A percentile compares a stretch with the other conserved stretches of the same genome.
Conservation (phyloP, 2,888 invertebrate genomes). For the Spisula subtruncata region DNA sequence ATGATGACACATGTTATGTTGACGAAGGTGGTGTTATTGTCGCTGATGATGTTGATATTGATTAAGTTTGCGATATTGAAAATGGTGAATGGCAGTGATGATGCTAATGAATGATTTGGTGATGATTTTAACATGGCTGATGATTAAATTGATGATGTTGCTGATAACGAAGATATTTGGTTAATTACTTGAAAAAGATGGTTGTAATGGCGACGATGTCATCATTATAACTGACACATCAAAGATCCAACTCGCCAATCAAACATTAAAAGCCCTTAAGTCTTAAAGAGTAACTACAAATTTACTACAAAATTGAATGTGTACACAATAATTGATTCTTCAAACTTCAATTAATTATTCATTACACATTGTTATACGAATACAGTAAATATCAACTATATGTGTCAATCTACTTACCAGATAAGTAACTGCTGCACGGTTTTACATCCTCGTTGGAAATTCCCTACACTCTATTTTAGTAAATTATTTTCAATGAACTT, state of each 20-base stretch:
- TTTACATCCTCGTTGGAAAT: neutral
- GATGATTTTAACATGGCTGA: too few species aligned
- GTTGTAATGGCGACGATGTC: neutral
- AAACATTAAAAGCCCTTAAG: too few species aligned
- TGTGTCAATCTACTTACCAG: neutral
- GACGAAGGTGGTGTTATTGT: neutral
- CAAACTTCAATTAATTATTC: too few species aligned
- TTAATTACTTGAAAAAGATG: neutral
- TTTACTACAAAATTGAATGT: too few species aligned
- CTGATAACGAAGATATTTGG: too few species aligned
- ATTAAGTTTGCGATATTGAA: too few species aligned
- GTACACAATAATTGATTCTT: too few species aligned
- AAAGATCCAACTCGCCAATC: neutral
- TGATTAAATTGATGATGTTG: too few species aligned
- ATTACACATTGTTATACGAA: neutral
- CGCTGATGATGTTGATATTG: neutral
- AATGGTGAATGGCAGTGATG: too few species aligned
- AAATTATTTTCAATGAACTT: too few species aligned
- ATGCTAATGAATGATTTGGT: too few species aligned
- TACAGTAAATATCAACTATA: neutral
- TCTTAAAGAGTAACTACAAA: too few species aligned
- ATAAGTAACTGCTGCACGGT: neutral
- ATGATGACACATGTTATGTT: neutral
- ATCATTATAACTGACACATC: neutral
- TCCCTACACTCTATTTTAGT: neutral